Base-by-base conservation (phyloP, 2,888 invertebrate genomes). In the Dryocosmus kuriphilus region DNA sequence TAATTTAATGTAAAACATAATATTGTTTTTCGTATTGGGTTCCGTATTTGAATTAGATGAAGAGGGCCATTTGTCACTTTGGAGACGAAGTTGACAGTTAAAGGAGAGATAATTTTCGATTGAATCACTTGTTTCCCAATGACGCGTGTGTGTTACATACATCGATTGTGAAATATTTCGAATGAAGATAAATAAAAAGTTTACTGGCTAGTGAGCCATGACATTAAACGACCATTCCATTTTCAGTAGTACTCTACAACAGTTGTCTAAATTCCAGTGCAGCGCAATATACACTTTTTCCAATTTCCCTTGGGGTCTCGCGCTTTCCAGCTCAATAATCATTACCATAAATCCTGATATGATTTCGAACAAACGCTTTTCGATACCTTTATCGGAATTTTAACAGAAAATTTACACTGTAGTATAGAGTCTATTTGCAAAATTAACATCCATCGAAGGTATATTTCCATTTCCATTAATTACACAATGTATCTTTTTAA, bases 271-370 rank as follows among this genome's bases (percentile, higher is more conserved):
- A 38, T 24, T 16, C 65, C 63, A 65, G 38, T 24, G 24, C 22
- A 35, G 38, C 7, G 2, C 32, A 22, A n/a, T 63, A n/a, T 63
- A 32, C 22, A 22, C 38, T 65, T 24, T 41, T 38, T 16, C 14
- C 65, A 41, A 30, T 65, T 65, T 65, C 65, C 38, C 65, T 7
- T 41, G 65, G 65, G 38, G 65, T 38, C 38, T 24, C 24, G 22
- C 24, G 24, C 38, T 65, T 65, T 38, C 51, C 65, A 65, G n/a
- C 38, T 65, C 65, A 24, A 24, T 38, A 65, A 41, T 65, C 38
- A 41, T 65, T 65, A 65, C 24, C 65, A 65, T 38, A 65, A 65
- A 65, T 65, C 35, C 24, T 35, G 38, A 14, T 38, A 65, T 65
- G 65, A 65, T 65, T 65, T 35, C 38, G 16, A 65, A 22, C 22